phyloP scores from a whole-genome alignment of 2,888 invertebrate species.

The Mythimna vitellina region DNA sequence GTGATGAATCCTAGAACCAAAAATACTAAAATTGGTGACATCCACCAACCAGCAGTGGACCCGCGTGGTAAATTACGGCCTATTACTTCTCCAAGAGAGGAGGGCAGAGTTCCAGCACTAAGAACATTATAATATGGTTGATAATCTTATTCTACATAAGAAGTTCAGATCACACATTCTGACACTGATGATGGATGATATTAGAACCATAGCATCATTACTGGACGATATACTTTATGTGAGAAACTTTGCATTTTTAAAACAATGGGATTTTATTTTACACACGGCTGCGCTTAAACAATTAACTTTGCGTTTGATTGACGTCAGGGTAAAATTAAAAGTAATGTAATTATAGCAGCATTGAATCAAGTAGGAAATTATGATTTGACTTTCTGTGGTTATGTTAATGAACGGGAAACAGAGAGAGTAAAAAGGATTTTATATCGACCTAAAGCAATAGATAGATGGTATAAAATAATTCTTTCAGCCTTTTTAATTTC shows the following conservation, averaged over 20 bases:
- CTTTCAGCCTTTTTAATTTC: no score
- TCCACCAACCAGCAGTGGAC: no score
- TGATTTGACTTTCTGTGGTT: conserved; percentile 21
- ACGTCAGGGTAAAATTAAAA: conserved; percentile 56
- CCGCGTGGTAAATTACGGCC: no score
- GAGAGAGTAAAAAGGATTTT: neutral
- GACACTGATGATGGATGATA: conserved; percentile 30
- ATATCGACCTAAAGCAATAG: neutral
- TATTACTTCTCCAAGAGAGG: no score
- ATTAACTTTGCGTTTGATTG: conserved; percentile 47
- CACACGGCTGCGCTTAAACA: conserved; percentile 44
- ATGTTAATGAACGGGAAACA: conserved; percentile 11
- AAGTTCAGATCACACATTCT: conserved; percentile 1
- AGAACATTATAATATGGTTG: no score
- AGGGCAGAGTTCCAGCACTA: no score
- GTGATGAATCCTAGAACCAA: no score
- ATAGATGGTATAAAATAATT: no score
- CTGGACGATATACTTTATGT: conserved; percentile 28
- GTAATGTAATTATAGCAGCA: conserved; percentile 41
- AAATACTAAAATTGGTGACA: no score
- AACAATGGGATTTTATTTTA: conserved; percentile 54
- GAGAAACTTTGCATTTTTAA: conserved; percentile 36
- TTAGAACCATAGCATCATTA: neutral
- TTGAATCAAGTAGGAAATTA: conserved; percentile 9
- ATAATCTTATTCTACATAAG: neutral